Conservation (phyloP, 1,140 invertebrate species). For the Eufriesea mexicana region DNA sequence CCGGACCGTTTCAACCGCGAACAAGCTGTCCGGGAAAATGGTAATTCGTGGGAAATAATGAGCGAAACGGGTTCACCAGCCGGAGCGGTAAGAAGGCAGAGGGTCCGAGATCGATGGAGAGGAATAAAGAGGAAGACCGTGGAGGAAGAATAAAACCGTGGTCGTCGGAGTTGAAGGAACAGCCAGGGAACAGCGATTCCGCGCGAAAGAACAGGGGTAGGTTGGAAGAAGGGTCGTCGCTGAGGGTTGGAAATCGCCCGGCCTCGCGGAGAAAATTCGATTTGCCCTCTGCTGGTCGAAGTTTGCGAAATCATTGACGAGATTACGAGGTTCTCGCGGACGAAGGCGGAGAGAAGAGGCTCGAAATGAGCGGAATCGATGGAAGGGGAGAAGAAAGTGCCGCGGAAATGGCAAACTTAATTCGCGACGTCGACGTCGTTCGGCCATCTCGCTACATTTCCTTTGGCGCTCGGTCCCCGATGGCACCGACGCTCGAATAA, state of each 20-base stretch:
- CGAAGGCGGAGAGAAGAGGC: background rate
- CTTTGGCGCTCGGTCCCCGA: conserved; percentile 22
- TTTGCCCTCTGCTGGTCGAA: conserved; percentile 45
- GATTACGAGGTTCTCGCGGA: conserved; percentile 35
- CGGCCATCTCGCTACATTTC: conserved; percentile 6
- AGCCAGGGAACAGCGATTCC: background rate
- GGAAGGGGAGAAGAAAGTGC: conserved; percentile 1
- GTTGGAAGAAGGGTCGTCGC: background rate
- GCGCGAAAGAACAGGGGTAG: background rate
- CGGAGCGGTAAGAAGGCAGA: no score
- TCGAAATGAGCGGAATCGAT: conserved; percentile 11
- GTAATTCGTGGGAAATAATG: conserved; percentile 59
- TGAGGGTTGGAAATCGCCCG: conserved; percentile 22
- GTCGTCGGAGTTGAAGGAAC: background rate
- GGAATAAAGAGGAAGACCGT: background rate
- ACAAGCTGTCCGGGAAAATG: conserved; percentile 44
- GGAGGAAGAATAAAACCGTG: background rate
- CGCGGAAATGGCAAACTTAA: conserved; percentile 56
- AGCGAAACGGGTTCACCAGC: conserved; percentile 1
- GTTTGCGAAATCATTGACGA: conserved; percentile 61
- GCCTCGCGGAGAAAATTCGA: conserved; percentile 46
- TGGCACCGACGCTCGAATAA: conserved; percentile 56
- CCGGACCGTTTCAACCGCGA: conserved; percentile 47
- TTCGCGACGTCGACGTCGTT: conserved; percentile 32
- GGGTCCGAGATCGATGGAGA: background rate